Evolutionary conservation across 2,888 invertebrate genomes (phyloP), one percentile per base, ranked within the genome.

Genomic region (Chalcis sispes): DNA sequence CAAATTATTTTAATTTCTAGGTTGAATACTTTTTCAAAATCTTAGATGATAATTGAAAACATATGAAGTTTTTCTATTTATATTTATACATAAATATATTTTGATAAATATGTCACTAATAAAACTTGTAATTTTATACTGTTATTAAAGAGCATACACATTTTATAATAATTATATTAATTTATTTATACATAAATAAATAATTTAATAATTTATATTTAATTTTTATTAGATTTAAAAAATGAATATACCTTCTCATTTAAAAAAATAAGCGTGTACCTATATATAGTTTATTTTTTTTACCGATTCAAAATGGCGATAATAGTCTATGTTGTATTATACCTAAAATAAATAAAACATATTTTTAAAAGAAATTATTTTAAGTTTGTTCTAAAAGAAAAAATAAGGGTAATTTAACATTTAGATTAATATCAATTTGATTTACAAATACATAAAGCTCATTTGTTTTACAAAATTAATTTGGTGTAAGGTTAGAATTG

Each of bases 21-120:
- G 90, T 95, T 69, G 94, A 95, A 88, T 95, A 95, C 88, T 93
- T 95, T 87, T 95, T 95, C 86, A 94, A 94, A 89, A 93, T 95
- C 83, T 80, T 85, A 20, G 73, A 76, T 36, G 27, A 18, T 48
- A 64, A 62, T 46, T 48, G 10, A 64, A 7, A n/a, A n/a, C n/a
- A n/a, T n/a, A n/a, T n/a, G n/a, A n/a, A n/a, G n/a, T n/a, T n/a
- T n/a, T n/a, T n/a, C n/a, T n/a, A n/a, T n/a, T n/a, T n/a, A n/a
- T n/a, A n/a, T n/a, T n/a, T n/a, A n/a, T n/a, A n/a, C n/a, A n/a
- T n/a, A n/a, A n/a, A n/a, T n/a, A n/a, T n/a, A n/a, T n/a, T n/a
- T n/a, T n/a, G n/a, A n/a, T n/a, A n/a, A n/a, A n/a, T n/a, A n/a
- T n/a, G n/a, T n/a, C n/a, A n/a, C n/a, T n/a, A n/a, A n/a, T n/a